These are phyloP conservation scores for Epinotia brunnichana DNA, from an alignment of 2,888 invertebrate species.

Conservation along the genomic window DNA sequence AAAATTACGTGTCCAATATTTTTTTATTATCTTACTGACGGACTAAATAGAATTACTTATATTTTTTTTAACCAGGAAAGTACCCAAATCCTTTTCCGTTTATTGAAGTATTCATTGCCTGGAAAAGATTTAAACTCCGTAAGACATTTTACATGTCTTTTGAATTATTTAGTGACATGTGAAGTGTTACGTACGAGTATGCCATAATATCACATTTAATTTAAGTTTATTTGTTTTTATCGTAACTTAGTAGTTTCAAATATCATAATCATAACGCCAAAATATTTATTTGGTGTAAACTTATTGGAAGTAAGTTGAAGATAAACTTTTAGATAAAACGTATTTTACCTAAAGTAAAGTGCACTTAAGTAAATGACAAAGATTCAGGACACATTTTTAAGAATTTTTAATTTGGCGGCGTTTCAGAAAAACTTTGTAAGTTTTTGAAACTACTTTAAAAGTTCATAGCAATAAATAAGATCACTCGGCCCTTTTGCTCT, in stretches of 20 bases:
- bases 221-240: background rate
- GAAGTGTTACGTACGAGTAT: too few relatives aligned
- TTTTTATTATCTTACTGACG: too few relatives aligned
- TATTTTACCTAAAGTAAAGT: background rate
- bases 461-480: slow-evolving; percentile 19
- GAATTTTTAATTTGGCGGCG: slow-evolving; percentile 31
- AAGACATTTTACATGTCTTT: too few relatives aligned
- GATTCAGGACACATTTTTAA: slow-evolving; percentile 21
- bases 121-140: too few relatives aligned
- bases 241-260: background rate
- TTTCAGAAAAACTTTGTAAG: slow-evolving; percentile 33
- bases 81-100: too few relatives aligned
- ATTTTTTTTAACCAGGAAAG: too few relatives aligned
- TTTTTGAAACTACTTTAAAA: slow-evolving; percentile 28
- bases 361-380: slow-evolving; percentile 30
- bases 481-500: background rate
- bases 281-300: background rate
- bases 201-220: too few relatives aligned
- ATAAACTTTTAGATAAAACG: slow-evolving; percentile 2
- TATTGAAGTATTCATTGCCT: too few relatives aligned
- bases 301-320: background rate
- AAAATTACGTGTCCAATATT: too few relatives aligned
- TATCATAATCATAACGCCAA: too few relatives aligned
- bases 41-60: too few relatives aligned
- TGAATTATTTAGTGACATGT: too few relatives aligned